These are phyloP conservation scores for Bubo scandiacus DNA, from an alignment of 2,113 vertebrate genomes.

Conservation along the genomic window DNA sequence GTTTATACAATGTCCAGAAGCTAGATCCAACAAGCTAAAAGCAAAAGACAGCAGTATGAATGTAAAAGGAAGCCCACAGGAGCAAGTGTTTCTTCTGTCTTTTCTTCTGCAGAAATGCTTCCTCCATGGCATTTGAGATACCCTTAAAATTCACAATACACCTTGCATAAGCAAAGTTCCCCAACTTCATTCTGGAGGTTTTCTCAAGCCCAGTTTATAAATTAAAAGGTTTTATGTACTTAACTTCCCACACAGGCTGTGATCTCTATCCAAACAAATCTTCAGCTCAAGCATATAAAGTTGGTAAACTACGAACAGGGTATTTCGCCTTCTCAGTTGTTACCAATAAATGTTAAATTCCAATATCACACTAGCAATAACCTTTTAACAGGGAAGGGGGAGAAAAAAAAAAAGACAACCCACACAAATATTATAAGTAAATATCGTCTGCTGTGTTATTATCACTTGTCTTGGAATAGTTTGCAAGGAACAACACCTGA, in stretches of 20 bases:
- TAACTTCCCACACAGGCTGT: neutral
- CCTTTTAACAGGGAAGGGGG: neutral
- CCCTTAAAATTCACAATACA: neutral
- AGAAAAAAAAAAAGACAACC: too few relatives aligned
- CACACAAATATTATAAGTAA: neutral
- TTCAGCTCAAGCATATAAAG: neutral
- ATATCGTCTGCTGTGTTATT: neutral
- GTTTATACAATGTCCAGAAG: neutral
- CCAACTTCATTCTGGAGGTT: neutral
- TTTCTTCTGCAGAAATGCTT: neutral
- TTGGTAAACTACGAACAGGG: neutral
- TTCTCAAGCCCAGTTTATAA: neutral
- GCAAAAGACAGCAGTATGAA: neutral
- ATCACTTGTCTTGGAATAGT: neutral
- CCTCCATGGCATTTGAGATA: neutral
- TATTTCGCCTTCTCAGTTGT: neutral
- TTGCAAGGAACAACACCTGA: neutral
- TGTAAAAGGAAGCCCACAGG: neutral
- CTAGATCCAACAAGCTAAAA: neutral
- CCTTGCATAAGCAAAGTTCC: neutral
- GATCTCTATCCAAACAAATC: neutral
- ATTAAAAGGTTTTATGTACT: neutral
- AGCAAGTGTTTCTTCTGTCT: neutral
- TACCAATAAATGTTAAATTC: neutral
- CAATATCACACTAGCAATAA: neutral